A percentile compares a stretch with the other conserved stretches of the same genome.
These are phyloP conservation scores for Zoanthus sansibaricus DNA, from an alignment of 92 coral and sea anemone species.

Conservation along the genomic window DNA sequence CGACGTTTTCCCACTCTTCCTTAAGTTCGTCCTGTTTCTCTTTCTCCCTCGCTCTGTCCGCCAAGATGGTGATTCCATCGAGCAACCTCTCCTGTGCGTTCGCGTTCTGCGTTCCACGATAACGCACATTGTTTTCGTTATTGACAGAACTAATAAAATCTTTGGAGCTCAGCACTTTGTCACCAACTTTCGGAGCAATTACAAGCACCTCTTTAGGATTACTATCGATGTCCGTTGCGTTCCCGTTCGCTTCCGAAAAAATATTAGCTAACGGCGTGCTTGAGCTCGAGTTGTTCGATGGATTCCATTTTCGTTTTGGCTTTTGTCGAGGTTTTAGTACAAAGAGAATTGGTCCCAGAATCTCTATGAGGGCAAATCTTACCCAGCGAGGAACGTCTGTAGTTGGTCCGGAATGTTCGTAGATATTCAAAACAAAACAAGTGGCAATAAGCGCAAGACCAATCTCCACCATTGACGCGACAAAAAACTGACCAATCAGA, in stretches of 20 bases:
- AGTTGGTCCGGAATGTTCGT: conserved; percentile 90
- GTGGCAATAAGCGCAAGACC: conserved; percentile 94
- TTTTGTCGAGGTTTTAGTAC: conserved; percentile 75
- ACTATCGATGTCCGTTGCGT: conserved; percentile 54
- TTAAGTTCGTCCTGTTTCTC: conserved; percentile 86
- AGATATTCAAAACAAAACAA: conserved; percentile 88
- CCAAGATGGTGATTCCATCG: conserved; percentile 80
- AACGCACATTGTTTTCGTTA: conserved; percentile 76
- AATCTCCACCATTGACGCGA: conserved; percentile 97
- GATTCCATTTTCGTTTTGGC: conserved; percentile 62
- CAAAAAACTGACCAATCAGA: conserved; percentile 94
- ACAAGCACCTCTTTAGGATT: conserved; percentile 84
- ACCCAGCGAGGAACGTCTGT: conserved; percentile 86
- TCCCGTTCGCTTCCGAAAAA: conserved; percentile 41
- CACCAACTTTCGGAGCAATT: conserved; percentile 80
- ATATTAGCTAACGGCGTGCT: conserved; percentile 37
- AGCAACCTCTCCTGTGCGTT: conserved; percentile 76
- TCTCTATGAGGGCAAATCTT: conserved; percentile 74
- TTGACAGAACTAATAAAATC: conserved; percentile 82
- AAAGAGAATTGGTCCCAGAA: conserved; percentile 87
- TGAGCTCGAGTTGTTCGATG: conserved; percentile 32
- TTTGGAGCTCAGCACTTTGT: conserved; percentile 76
- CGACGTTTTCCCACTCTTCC: conserved; percentile 98
- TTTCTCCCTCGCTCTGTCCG: conserved; percentile 87
- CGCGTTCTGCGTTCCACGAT: conserved; percentile 67